Conservation (phyloP, 2,888 invertebrate genomes). For the Hypolimnas misippus region DNA sequence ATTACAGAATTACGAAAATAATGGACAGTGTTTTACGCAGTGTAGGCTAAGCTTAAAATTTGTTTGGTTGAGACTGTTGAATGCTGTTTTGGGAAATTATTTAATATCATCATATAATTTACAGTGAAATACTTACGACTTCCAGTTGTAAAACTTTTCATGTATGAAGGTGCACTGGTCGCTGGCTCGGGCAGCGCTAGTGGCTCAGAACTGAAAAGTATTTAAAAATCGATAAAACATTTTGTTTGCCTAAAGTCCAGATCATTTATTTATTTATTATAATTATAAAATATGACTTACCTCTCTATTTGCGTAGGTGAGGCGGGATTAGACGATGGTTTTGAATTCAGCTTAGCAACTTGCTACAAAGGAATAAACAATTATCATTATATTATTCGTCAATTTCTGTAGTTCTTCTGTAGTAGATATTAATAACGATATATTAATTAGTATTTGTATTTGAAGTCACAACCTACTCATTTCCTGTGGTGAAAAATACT, state of each 20-base stretch:
- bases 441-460: no score
- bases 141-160: conserved; percentile 62
- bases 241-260: no score
- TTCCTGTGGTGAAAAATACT: no score
- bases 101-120: not conserved
- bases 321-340: conserved; percentile 44
- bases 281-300: conserved; percentile 48
- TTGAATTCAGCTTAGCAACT: conserved; percentile 67
- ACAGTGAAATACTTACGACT: conserved; percentile 54
- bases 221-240: not conserved
- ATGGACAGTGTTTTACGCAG: no score
- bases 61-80: not conserved
- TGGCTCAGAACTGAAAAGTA: conserved; percentile 46
- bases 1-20: no score
- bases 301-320: conserved; percentile 43
- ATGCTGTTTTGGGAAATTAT: no score
- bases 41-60: not conserved
- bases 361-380: conserved; percentile 56
- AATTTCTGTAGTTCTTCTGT: no score
- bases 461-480: no score
- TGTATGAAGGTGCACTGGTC: conserved; percentile 52
- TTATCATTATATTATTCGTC: not conserved
- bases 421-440: no score
- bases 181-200: conserved; percentile 56
- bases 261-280: not conserved